phyloP scores from a whole-genome alignment of 2,797 vertebrate species.

The Gymnoscopelus braueri region DNA sequence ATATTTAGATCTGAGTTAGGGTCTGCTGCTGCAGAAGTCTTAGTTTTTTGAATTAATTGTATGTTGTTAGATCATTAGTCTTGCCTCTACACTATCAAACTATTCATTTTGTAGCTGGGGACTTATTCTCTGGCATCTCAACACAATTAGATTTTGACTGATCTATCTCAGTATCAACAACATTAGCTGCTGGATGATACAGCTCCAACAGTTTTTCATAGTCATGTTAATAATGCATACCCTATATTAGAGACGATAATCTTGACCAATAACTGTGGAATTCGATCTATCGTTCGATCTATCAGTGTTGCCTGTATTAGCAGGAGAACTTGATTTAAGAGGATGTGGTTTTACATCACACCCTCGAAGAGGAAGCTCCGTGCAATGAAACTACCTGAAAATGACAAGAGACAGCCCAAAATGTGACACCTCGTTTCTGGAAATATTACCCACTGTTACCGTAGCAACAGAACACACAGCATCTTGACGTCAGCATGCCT shows the following conservation, averaged over 20 bases:
- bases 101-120: no score
- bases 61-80: constrained; percentile 1
- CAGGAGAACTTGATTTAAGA: not conserved
- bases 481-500: constrained; percentile 75
- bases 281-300: constrained; percentile 15
- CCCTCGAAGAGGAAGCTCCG: constrained; percentile 36
- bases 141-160: constrained; percentile 23
- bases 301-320: not conserved
- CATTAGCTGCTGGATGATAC: not conserved
- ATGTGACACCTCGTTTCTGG: constrained; percentile 83
- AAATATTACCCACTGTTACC: constrained; percentile 82
- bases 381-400: constrained; percentile 74
- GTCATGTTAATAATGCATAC: constrained; percentile 4
- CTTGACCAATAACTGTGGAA: constrained; percentile 15
- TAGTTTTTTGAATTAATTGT: constrained; percentile 24
- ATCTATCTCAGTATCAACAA: constrained; percentile 1
- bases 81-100: no score
- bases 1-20: constrained; percentile 72
- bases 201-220: constrained; percentile 12
- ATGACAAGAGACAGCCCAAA: constrained; percentile 73
- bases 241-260: constrained; percentile 22
- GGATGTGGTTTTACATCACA: constrained; percentile 41
- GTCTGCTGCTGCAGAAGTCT: constrained; percentile 45
- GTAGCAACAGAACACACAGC: constrained; percentile 77
- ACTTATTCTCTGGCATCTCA: constrained; percentile 7